Base-by-base conservation (phyloP, 2,888 invertebrate genomes). In the Cosmorhoe ocellata region DNA sequence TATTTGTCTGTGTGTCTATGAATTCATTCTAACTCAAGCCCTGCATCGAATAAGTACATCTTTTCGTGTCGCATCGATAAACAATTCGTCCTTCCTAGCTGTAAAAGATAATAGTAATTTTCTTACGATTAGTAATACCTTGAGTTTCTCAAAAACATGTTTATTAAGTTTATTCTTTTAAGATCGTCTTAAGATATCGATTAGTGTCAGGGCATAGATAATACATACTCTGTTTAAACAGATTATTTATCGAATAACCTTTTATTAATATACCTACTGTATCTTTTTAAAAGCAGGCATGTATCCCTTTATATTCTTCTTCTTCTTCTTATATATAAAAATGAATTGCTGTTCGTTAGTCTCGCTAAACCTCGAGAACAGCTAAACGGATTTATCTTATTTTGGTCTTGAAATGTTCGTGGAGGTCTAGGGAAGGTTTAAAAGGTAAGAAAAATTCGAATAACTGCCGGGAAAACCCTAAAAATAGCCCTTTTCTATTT, bases 201-300 rank as follows among this genome's bases (percentile, higher is more conserved):
- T 79, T 81, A 79, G 77, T 77, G 76, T 76, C 74, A 79, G 64
- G 76, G 73, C 50, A 53, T 59, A 40, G 55, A 66, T 70, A 69
- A 66, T 66, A 40, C n/a, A 30, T 30, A 8, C 36, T 48, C 43
- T 43, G 51, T 49, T 51, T 18, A 31, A 22, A 22, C 14, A 36
- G 7, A 3, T 10, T 18, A 34, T 12, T 37, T 12, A 26, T 11
- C 11, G 8, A 34, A 24, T 11, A 5, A 36, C 11, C 28, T 28
- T 27, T 8, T 27, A 27, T 27, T 8, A 8, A 27, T 1, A 18
- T 18, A 18, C 2, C 18, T 18, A 18, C 18, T 3, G 4, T 3
- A 18, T 18, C 18, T 18, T 18, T 18, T 18, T 18, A 18, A 3
- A 18, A 18, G 2, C 18, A n/a, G n/a, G n/a, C n/a, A n/a, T n/a